Percentiles rank a stretch among this genome's conserved stretches.
phyloP scores from a whole-genome alignment of 2,888 invertebrate species.

The Platypus cylindrus region DNA sequence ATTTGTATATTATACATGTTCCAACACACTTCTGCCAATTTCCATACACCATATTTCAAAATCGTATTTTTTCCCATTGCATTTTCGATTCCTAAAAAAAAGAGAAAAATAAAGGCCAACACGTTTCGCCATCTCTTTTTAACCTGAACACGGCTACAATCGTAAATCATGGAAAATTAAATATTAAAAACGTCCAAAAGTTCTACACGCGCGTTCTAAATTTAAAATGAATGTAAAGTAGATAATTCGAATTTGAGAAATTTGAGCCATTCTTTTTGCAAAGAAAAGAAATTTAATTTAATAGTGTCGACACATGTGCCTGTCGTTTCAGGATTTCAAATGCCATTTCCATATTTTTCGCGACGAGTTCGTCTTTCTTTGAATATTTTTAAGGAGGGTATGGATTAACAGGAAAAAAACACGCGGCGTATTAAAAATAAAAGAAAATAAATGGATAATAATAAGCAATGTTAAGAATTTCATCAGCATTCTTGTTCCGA shows the following conservation, averaged over 20 bases:
- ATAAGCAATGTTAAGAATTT: neutral
- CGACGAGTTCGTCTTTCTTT: constrained; percentile 19
- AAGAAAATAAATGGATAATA: neutral
- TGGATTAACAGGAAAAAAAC: no score
- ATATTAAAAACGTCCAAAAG: constrained; percentile 38
- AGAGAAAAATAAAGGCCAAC: constrained; percentile 9
- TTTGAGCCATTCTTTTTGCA: constrained; percentile 35
- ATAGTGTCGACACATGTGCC: constrained; percentile 31
- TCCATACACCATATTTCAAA: no score
- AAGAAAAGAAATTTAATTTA: constrained; percentile 29
- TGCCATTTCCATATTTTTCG: constrained; percentile 29
- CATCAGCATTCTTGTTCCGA: neutral
- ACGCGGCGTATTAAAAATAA: constrained; percentile 14
- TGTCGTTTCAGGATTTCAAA: constrained; percentile 35
- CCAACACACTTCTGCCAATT: no score
- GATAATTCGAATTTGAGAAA: constrained; percentile 39
- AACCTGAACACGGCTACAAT: constrained; percentile 28
- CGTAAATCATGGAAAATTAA: constrained; percentile 40
- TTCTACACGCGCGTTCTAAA: constrained; percentile 34
- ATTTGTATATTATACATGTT: no score
- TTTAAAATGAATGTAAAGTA: constrained; percentile 40
- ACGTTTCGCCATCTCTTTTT: constrained; percentile 14
- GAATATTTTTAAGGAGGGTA: constrained; percentile 8
- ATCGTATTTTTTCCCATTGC: no score
- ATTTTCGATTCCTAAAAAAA: no score